Conservation (phyloP, 1,140 invertebrate genomes). For the Micrasema longulum region DNA sequence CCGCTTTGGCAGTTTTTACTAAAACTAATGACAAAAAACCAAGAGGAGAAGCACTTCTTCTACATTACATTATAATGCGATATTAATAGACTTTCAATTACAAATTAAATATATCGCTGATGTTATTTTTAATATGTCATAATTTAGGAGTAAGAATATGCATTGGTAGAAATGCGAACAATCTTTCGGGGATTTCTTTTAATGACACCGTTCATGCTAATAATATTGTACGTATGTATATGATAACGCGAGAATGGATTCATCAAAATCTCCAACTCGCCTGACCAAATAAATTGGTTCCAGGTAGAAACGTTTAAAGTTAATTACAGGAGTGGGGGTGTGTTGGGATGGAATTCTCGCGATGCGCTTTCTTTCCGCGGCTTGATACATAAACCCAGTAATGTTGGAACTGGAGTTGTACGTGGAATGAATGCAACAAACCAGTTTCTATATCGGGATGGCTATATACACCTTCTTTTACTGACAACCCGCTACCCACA, state of each 20-base stretch:
- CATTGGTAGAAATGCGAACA: too few species aligned
- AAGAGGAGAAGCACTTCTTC: too few species aligned
- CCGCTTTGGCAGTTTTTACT: too few species aligned
- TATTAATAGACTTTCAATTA: too few species aligned
- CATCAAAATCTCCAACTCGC: neutral
- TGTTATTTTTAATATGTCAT: too few species aligned
- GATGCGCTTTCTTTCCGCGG: conserved; percentile 41
- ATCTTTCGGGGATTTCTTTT: too few species aligned
- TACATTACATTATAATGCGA: too few species aligned
- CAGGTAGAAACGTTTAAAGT: conserved; percentile 25
- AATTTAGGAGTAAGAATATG: too few species aligned
- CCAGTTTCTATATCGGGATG: conserved; percentile 42
- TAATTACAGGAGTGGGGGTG: conserved; percentile 22
- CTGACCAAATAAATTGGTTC: conserved; percentile 14
- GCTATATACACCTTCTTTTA: too few species aligned
- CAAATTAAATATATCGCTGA: too few species aligned
- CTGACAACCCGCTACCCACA: conserved; percentile 16
- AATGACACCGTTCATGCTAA: neutral
- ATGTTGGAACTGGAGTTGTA: conserved; percentile 43
- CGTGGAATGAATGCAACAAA: conserved; percentile 50
- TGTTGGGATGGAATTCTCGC: conserved; percentile 28
- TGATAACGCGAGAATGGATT: neutral
- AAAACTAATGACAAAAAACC: too few species aligned
- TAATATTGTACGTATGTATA: conserved; percentile 12
- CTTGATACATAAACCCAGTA: conserved; percentile 46